Percentiles rank a stretch among this genome's conserved stretches.
phyloP scores from a whole-genome alignment of 2,797 vertebrate genomes.

The Margarornis squamiger region DNA sequence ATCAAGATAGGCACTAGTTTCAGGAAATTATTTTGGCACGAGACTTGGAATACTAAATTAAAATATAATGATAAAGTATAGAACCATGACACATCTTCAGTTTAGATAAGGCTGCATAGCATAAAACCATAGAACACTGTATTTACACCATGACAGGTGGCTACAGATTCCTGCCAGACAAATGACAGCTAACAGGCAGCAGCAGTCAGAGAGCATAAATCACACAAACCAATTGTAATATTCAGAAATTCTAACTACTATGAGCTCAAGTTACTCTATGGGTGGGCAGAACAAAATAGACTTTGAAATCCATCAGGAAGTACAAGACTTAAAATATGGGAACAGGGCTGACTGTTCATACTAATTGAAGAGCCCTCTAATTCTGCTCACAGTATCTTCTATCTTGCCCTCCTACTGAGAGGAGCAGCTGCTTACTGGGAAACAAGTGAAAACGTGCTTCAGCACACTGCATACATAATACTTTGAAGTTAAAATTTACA shows the following conservation, averaged over 20 bases:
- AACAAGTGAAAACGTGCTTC: slow-evolving; percentile 32
- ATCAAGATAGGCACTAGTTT: slow-evolving; percentile 29
- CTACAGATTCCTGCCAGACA: slow-evolving; percentile 11
- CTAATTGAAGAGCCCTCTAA: slow-evolving; percentile 36
- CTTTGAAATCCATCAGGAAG: slow-evolving; percentile 60
- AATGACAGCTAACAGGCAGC: slow-evolving; percentile 3
- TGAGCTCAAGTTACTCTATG: slow-evolving; percentile 1
- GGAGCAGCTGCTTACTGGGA: neutral
- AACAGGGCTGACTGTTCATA: slow-evolving; percentile 39
- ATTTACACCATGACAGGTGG: neutral
- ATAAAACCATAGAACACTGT: neutral
- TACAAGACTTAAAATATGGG: slow-evolving; percentile 45
- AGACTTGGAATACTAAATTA: neutral
- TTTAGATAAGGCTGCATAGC: neutral
- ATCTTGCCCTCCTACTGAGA: slow-evolving; percentile 33
- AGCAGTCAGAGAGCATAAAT: neutral
- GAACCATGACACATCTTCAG: neutral
- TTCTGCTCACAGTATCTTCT: slow-evolving; percentile 21
- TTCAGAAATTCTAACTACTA: slow-evolving; percentile 17
- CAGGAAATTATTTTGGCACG: slow-evolving; percentile 52
- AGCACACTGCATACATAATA: neutral
- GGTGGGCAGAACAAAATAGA: slow-evolving; percentile 50
- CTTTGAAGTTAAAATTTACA: neutral
- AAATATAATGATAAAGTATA: slow-evolving; percentile 1
- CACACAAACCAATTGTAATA: slow-evolving; percentile 14